Percentiles rank a stretch among this genome's conserved stretches.
Conservation (phyloP, 2,797 vertebrate species). For the Pelochelys cantorii region DNA sequence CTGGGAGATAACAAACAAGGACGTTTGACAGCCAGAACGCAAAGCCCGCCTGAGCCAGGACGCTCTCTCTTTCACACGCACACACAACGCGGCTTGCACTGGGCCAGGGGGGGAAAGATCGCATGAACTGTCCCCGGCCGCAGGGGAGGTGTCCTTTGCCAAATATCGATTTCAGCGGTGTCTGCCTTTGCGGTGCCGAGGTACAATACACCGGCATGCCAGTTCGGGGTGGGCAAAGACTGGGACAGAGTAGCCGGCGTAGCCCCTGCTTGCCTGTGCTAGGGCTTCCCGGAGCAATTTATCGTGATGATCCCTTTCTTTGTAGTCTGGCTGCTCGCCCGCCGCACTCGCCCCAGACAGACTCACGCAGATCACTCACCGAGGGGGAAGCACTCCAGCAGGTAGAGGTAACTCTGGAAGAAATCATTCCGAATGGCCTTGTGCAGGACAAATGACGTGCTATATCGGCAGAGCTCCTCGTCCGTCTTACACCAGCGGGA, state of each 20-base stretch:
- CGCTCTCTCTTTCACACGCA: background rate
- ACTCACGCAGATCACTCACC: conserved; percentile 83
- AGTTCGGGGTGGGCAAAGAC: background rate
- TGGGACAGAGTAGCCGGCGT: background rate
- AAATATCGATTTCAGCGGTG: background rate
- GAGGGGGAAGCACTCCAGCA: conserved; percentile 92
- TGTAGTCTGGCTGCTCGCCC: background rate
- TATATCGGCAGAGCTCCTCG: conserved; percentile 90
- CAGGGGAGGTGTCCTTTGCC: too few relatives aligned
- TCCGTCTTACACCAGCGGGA: conserved; percentile 92
- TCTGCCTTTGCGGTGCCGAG: background rate
- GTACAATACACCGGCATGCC: background rate
- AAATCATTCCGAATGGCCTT: conserved; percentile 91
- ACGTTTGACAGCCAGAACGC: background rate
- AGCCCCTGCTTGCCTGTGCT: background rate
- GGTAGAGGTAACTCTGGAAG: conserved; percentile 95
- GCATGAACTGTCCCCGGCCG: rapidly evolving
- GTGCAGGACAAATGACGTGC: conserved; percentile 94
- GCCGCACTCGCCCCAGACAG: rapidly evolving
- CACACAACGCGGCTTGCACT: background rate
- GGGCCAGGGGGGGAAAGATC: background rate
- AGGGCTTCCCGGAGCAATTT: background rate
- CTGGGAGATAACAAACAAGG: background rate
- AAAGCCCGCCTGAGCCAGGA: background rate
- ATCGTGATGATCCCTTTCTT: rapidly evolving